A percentile compares a stretch with the other conserved stretches of the same genome.
phyloP scores from a whole-genome alignment of 2,113 vertebrate genomes.

The Chloroceryle aenea region DNA sequence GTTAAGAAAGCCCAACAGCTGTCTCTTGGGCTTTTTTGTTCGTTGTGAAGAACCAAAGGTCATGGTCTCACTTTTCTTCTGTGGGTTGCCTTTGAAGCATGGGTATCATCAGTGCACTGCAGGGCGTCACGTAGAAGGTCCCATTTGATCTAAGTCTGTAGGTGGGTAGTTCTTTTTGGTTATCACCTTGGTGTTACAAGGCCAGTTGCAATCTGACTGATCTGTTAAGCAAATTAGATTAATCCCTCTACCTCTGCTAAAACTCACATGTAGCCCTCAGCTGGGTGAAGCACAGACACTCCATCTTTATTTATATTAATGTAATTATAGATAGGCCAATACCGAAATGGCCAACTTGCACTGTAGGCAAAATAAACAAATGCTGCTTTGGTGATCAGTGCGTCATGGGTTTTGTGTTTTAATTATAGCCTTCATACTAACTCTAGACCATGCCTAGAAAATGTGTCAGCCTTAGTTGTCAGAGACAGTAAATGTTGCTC shows the following conservation, averaged over 20 bases:
- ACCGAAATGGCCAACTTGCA: background rate
- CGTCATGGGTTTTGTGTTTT: background rate
- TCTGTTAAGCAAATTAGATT: constrained; percentile 19
- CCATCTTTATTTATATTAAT: constrained; percentile 28
- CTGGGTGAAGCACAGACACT: background rate
- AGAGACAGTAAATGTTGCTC: background rate
- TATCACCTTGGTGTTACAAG: constrained; percentile 7
- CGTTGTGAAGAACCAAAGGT: background rate
- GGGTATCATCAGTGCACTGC: background rate
- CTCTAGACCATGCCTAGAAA: background rate
- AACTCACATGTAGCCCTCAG: background rate
- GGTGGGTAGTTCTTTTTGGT: background rate
- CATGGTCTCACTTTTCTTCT: background rate
- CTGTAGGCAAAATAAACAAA: constrained; percentile 33
- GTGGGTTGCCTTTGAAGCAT: background rate
- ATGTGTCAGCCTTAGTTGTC: background rate
- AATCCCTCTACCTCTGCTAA: constrained; percentile 23
- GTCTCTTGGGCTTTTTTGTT: background rate
- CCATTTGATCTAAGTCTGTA: background rate
- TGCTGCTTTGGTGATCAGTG: background rate
- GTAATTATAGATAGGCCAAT: constrained; percentile 29
- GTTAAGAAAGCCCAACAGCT: background rate
- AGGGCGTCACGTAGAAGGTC: accelerated
- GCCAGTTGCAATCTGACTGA: background rate
- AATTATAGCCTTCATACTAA: background rate